phyloP scores from a whole-genome alignment of 2,113 vertebrate genomes.

The Xiphias gladius region DNA sequence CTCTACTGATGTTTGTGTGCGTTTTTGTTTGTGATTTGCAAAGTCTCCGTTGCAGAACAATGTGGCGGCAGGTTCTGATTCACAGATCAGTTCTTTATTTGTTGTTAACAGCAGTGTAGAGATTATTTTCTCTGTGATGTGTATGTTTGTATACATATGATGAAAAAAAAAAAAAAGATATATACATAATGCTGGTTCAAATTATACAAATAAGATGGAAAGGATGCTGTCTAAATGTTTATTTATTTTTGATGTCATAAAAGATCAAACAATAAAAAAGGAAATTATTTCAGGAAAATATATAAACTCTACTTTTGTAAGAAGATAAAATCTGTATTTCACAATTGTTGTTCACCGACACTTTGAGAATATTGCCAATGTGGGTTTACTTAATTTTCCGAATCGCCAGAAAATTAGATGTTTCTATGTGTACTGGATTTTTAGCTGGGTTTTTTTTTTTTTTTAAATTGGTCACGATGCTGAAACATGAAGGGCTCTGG shows the following conservation, averaged over 20 bases:
- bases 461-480: not conserved
- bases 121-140: slow-evolving; percentile 86
- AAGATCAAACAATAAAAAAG: slow-evolving; percentile 75
- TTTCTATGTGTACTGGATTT: not conserved
- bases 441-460: not conserved
- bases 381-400: not conserved
- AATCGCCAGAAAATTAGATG: too few species aligned
- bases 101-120: slow-evolving; percentile 82
- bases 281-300: slow-evolving; percentile 72
- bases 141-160: slow-evolving; percentile 72
- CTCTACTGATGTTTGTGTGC: slow-evolving; percentile 56
- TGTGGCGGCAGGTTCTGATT: slow-evolving; percentile 43
- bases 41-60: slow-evolving; percentile 49
- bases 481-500: not conserved
- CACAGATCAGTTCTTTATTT: slow-evolving; percentile 74
- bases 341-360: not conserved
- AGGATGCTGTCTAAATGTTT: slow-evolving; percentile 84
- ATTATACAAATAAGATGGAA: slow-evolving; percentile 74
- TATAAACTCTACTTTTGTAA: slow-evolving; percentile 58
- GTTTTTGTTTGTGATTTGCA: slow-evolving; percentile 68
- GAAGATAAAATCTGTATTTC: slow-evolving; percentile 28
- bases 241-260: slow-evolving; percentile 88
- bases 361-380: not conserved
- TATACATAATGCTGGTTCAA: slow-evolving; percentile 78
- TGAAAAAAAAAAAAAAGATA: slow-evolving; percentile 77